These are phyloP conservation scores for Pentalonia nigronervosa DNA, from an alignment of 1,140 invertebrate genomes.

Conservation along the genomic window DNA sequence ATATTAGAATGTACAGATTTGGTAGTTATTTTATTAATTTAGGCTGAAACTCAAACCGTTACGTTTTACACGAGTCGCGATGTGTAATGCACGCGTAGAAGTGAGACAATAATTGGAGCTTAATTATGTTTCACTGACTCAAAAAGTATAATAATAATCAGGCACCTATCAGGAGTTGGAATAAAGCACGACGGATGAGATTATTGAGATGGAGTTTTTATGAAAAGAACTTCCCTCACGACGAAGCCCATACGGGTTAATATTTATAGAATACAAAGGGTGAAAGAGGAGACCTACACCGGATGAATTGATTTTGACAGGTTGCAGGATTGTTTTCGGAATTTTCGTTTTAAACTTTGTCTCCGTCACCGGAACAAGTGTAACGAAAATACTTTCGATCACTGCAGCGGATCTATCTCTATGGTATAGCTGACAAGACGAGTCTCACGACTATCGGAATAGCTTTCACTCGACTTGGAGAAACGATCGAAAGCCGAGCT, in stretches of 20 bases:
- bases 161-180: not conserved
- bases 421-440: no score
- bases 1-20: not conserved
- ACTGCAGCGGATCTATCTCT: not conserved
- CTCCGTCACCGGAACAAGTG: not conserved
- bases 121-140: not conserved
- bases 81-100: not conserved
- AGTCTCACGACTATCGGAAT: not conserved
- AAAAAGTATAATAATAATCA: not conserved
- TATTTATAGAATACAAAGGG: not conserved
- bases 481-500: no score
- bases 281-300: not conserved
- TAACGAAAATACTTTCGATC: not conserved
- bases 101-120: not conserved
- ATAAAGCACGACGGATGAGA: not conserved
- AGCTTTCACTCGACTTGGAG: not conserved
- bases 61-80: not conserved
- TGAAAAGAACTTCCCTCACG: not conserved
- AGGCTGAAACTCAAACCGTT: not conserved
- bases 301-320: conserved; percentile 7
- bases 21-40: not conserved
- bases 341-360: not conserved
- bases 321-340: not conserved
- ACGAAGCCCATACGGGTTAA: not conserved
- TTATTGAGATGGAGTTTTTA: not conserved